phyloP scores from a whole-genome alignment of 2,888 invertebrate species.

The Dolomedes plantarius region DNA sequence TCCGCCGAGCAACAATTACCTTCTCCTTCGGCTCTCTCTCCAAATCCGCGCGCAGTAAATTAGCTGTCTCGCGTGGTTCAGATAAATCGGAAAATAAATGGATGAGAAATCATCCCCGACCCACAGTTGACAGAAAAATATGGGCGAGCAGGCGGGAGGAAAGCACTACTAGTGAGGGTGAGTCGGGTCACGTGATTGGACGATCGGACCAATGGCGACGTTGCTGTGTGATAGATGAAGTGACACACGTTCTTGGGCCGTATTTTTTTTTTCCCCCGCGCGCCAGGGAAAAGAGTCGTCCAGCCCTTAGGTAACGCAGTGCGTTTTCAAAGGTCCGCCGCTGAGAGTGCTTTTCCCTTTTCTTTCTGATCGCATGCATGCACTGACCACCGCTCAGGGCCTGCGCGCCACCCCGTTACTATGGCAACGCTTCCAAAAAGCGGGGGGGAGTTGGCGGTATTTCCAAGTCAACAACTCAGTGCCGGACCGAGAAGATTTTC shows the following conservation, averaged over 20 bases:
- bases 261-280: conserved; percentile 36
- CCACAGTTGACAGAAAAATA: conserved; percentile 70
- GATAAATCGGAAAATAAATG: conserved; percentile 73
- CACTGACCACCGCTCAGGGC: conserved; percentile 47
- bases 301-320: conserved; percentile 2
- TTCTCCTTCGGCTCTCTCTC: background rate
- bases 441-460: conserved; percentile 27
- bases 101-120: conserved; percentile 63
- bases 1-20: conserved; percentile 20
- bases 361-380: conserved; percentile 46
- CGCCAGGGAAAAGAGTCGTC: background rate
- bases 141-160: conserved; percentile 24
- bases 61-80: conserved; percentile 69
- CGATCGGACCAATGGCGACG: conserved; percentile 60
- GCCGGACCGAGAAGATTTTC: background rate
- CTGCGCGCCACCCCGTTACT: conserved; percentile 47
- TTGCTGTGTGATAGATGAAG: conserved; percentile 65
- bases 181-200: conserved; percentile 61
- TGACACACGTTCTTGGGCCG: conserved; percentile 56
- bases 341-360: conserved; percentile 17
- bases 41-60: conserved; percentile 57
- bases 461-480: conserved; percentile 68
- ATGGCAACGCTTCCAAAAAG: conserved; percentile 40
- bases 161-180: background rate
- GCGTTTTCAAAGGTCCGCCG: background rate